phyloP scores from a whole-genome alignment of 1,140 invertebrate genomes.

The Octopus sinensis region DNA sequence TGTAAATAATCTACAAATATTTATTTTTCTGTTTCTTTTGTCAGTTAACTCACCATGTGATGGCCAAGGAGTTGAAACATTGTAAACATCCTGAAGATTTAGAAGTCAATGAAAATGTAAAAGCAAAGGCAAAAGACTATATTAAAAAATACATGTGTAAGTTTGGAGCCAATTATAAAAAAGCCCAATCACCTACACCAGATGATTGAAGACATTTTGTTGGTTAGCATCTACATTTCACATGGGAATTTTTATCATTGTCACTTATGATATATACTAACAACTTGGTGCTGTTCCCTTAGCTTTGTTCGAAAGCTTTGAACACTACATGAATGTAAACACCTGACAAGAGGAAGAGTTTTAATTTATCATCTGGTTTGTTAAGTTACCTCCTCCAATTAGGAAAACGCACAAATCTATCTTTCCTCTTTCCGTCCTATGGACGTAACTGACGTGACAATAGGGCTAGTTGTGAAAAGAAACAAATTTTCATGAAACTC shows the following conservation, averaged over 20 bases:
- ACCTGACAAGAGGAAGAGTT: neutral
- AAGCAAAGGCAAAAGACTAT: slow-evolving; percentile 81
- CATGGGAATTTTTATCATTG: no score
- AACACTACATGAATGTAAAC: no score
- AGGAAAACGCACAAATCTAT: neutral
- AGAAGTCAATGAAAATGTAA: slow-evolving; percentile 88
- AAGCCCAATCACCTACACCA: slow-evolving; percentile 21
- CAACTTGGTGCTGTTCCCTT: neutral
- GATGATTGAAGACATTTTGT: neutral
- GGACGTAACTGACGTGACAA: neutral
- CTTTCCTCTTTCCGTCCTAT: slow-evolving; percentile 7
- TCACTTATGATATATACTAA: no score
- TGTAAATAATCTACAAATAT: neutral
- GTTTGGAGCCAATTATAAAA: slow-evolving; percentile 67
- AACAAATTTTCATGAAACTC: no score
- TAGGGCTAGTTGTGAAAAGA: neutral
- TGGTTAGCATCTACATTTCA: no score
- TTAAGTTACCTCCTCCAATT: neutral
- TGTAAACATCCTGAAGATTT: slow-evolving; percentile 82
- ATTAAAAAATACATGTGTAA: slow-evolving; percentile 94
- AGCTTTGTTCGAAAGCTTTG: slow-evolving; percentile 3
- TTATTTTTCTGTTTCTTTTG: slow-evolving; percentile 39
- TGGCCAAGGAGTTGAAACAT: slow-evolving; percentile 92
- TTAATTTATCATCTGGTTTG: slow-evolving; percentile 11
- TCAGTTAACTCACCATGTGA: slow-evolving; percentile 93